A percentile compares a stretch with the other conserved stretches of the same genome.
Conservation (phyloP, 2,797 vertebrate species). For the Gymnodraco acuticeps region DNA sequence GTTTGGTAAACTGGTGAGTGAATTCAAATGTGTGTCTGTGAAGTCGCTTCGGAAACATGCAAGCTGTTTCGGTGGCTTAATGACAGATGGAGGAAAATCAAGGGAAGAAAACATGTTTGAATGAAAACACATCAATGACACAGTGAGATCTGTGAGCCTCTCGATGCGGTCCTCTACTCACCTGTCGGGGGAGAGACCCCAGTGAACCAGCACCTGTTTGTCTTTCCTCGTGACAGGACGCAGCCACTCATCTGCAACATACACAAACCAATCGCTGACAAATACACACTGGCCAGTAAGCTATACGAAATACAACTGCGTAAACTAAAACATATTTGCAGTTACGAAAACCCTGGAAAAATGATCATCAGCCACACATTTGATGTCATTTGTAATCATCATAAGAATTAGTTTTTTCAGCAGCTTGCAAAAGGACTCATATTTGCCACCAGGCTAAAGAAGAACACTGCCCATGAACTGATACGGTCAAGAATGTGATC, state of each 20-base stretch:
- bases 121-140: not conserved
- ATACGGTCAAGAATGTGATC: not conserved
- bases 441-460: not conserved
- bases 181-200: constrained; percentile 97
- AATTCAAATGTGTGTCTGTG: too few species aligned
- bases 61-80: too few species aligned
- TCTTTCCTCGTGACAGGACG: constrained; percentile 96
- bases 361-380: too few species aligned
- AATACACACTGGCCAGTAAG: not conserved
- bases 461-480: not conserved
- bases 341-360: too few species aligned
- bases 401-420: not conserved
- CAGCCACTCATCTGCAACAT: constrained; percentile 94
- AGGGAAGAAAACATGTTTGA: too few species aligned
- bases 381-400: not conserved
- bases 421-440: not conserved
- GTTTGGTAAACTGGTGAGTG: not conserved
- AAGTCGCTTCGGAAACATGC: not conserved
- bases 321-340: not conserved
- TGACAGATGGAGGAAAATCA: not conserved
- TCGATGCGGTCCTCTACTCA: constrained; percentile 66
- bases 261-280: constrained; percentile 35
- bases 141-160: not conserved
- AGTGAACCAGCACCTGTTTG: constrained; percentile 96
- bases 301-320: not conserved